Base-by-base conservation (phyloP, 1,140 invertebrate genomes). In the Patella vulgata region DNA sequence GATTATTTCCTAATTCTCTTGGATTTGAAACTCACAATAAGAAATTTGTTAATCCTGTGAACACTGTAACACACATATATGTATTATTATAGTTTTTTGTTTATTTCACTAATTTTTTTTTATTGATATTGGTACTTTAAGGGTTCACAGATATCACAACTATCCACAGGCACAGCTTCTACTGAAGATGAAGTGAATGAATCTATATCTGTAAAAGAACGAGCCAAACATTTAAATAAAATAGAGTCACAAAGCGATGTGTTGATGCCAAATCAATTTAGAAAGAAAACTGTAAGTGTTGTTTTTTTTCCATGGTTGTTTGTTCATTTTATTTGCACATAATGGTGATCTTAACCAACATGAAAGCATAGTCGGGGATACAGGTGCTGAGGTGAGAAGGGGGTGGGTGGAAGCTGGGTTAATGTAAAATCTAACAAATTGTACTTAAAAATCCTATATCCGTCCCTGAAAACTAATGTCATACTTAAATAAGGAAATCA, bases 201-300 rank as follows among this genome's bases (percentile, higher is more conserved):
- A 21, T 71, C 74, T 1, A 62, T 72, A 70, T 94, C 93, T 68
- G 94, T 97, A 3, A 94, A 93, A 79, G 95, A 97, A 82, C 87
- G 93, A 64, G 94, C 92, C 75, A 91, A 94, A 85, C 94, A 94
- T 81, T 94, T 97, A 81, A 95, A 97, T 83, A 88, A 91, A 71
- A 90, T 96, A 88, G 92, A 93, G 52, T 94, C 91, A 6, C 90
- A 92, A 71, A 89, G 88, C 73, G 91, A 92, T 19, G 46, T 63
- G 58, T 28, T 19, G 23, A n/a, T 5, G 33, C 39, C 39, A 43
- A 42, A 30, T 31, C 40, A n/a, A 31, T 2, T 40, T 9, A 60
- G 21, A 60, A 51, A 44, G 9, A 28, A 43, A 17, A 33, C 6
- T 27, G 28, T 21, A 33, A 44, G 31, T 4, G 3, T 9, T 6